Base-by-base conservation (phyloP, 2,797 vertebrate genomes). In the Gymnocypris eckloni region DNA sequence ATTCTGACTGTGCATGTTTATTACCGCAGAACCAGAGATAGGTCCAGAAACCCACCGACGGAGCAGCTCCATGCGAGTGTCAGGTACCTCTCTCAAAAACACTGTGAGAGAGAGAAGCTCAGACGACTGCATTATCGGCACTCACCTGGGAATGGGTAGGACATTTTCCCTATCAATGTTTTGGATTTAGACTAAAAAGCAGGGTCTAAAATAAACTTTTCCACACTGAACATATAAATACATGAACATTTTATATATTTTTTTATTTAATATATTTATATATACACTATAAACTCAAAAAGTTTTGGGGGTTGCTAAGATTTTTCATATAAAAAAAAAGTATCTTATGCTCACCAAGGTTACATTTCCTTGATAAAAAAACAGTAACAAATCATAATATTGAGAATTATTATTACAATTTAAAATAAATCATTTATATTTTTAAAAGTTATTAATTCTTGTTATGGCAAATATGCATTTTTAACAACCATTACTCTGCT, bases 51-150 rank as follows among this genome's bases (percentile, higher is more conserved):
- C 92, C 4, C 96, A 97, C 80, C 94, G 93, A 4, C 93, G 95
- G n/a, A 97, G 96, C 91, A 97, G 96, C 92, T 98, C 97, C 0
- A 81, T 97, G 87, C 94, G 96, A 3, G 95, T 95, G 12, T 93
- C 95, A 0, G 95, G 96, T 41, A 83, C 94, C 3, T 95, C 96
- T 85, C 95, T 95, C 89, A 94, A 95, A 79, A 91, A 94, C 87
- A 95, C 89, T 85, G 48, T 96, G 15, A 93, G 95, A 33, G 94
- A 96, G 85, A 95, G 95, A 81, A 96, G 95, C 88, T 93, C 94
- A 0, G 97, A 98, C 20, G 94, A 97, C 79, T 94, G 92, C 89
- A 96, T 96, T 79, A 93, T 95, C 48, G 96, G 96, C 90, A 96
- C 95, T 76, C 95, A 95, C 88, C 90, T 95, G 88, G 95, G 95